phyloP scores from a whole-genome alignment of 2,113 vertebrate species.

The Dipodomys ordii region DNA sequence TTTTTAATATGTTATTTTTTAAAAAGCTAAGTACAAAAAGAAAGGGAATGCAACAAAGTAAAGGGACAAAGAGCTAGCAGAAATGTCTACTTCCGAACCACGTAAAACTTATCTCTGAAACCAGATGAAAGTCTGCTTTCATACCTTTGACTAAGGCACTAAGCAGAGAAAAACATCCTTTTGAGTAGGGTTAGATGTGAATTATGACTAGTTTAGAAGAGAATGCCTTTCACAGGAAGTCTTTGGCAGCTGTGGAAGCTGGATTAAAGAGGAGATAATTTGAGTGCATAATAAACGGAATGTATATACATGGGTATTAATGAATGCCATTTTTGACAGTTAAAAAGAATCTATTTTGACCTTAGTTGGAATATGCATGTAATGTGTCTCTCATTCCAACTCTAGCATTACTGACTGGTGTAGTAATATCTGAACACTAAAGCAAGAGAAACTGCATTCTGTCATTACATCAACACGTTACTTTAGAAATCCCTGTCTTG shows the following conservation, averaged over 20 bases:
- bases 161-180: constrained; percentile 28
- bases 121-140: neutral
- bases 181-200: constrained; percentile 8
- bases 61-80: constrained; percentile 48
- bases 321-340: constrained; percentile 58
- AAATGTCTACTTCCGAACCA: constrained; percentile 27
- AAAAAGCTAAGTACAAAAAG: neutral
- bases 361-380: constrained; percentile 55
- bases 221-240: constrained; percentile 56
- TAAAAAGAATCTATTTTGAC: constrained; percentile 54
- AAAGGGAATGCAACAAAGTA: neutral
- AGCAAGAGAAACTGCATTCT: constrained; percentile 50
- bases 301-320: constrained; percentile 44
- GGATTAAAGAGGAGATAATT: constrained; percentile 70
- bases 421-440: neutral
- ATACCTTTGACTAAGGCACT: neutral
- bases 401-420: neutral
- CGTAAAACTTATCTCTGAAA: constrained; percentile 9
- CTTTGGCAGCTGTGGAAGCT: constrained; percentile 18
- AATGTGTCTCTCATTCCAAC: neutral
- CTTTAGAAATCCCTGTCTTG: constrained; percentile 35
- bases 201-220: constrained; percentile 4
- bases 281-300: constrained; percentile 59
- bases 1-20: constrained; percentile 10
- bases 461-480: neutral